Percentiles rank a stretch among this genome's conserved stretches.
Evolutionary conservation across 2,888 invertebrate species (phyloP).

Genomic region (Odontocerum albicorne): DNA sequence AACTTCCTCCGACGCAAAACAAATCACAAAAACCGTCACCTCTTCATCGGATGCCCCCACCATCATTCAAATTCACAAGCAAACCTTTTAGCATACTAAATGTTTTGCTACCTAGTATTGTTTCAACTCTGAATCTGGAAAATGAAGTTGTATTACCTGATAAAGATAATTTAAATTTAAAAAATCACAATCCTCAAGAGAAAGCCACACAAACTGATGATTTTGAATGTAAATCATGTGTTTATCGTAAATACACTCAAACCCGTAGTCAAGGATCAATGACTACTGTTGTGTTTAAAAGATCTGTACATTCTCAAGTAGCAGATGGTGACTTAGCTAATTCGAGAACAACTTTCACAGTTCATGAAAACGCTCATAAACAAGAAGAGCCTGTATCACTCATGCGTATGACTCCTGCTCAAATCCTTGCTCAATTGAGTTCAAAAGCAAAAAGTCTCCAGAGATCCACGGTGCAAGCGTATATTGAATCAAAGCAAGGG

Average conservation of each 20-base stretch:
- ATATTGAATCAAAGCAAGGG: background rate
- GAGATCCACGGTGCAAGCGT: conserved; percentile 16
- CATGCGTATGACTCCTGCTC: conserved; percentile 32
- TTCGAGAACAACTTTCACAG: conserved; percentile 19
- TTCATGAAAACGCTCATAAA: background rate
- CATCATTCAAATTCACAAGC: background rate
- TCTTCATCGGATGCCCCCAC: background rate
- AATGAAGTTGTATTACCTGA: background rate
- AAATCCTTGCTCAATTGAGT: conserved; percentile 25
- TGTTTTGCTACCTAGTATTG: conserved; percentile 11
- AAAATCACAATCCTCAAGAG: too few species aligned
- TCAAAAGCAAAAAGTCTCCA: conserved; percentile 21
- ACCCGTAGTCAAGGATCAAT: conserved; percentile 1
- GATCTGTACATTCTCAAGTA: conserved; percentile 19
- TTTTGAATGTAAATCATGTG: conserved; percentile 12
- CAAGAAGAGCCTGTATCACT: conserved; percentile 23
- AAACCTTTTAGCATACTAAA: background rate
- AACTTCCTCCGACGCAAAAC: too few species aligned
- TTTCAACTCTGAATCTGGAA: conserved; percentile 11
- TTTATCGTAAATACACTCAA: background rate
- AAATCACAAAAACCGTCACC: too few species aligned
- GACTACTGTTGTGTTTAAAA: background rate
- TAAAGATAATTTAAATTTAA: too few species aligned
- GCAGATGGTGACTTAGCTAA: conserved; percentile 11
- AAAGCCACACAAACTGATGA: conserved; percentile 18